Conservation (phyloP, 1,140 invertebrate species). For the Cheumatopsyche charites region DNA sequence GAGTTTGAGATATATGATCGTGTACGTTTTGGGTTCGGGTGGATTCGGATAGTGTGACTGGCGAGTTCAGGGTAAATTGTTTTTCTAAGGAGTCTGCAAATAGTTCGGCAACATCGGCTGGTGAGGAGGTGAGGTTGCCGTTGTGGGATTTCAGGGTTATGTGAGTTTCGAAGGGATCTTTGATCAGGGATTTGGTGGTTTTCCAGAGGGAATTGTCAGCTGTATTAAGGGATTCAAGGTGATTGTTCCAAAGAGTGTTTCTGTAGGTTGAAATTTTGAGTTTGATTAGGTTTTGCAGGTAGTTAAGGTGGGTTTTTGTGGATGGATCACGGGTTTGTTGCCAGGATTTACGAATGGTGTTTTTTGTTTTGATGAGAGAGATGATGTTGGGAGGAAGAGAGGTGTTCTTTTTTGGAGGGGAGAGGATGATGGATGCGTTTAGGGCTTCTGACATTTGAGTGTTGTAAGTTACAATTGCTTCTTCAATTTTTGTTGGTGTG, state of each 20-base stretch:
- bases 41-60: neutral
- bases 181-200: neutral
- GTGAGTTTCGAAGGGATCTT: neutral
- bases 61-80: neutral
- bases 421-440: too few species aligned
- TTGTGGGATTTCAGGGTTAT: neutral
- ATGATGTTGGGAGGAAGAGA: too few species aligned
- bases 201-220: neutral
- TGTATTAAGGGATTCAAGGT: neutral
- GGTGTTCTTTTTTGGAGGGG: too few species aligned
- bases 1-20: neutral
- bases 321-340: neutral
- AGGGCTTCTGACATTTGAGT: too few species aligned
- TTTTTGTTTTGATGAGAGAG: too few species aligned
- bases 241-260: neutral
- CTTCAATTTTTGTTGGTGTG: too few species aligned
- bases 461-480: too few species aligned
- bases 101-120: neutral
- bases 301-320: neutral
- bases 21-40: neutral
- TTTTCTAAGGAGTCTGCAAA: neutral
- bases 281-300: neutral
- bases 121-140: neutral
- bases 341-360: neutral
- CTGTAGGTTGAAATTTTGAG: too few species aligned